phyloP scores from a whole-genome alignment of 2,113 vertebrate species.

The Stegastes partitus region DNA sequence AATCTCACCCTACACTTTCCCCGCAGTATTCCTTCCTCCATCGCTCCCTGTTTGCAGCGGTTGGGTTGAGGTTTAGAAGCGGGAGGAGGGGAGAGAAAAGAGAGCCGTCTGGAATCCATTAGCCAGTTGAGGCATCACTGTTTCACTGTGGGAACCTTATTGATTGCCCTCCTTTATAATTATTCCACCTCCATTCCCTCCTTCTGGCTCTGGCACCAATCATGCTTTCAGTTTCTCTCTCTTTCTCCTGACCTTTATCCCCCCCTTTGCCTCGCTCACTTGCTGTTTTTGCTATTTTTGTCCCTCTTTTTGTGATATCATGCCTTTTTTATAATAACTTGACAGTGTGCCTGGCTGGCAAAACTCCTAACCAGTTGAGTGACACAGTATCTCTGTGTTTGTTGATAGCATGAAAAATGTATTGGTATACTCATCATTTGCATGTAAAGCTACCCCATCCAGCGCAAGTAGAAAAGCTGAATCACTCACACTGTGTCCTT shows the following conservation, averaged over 20 bases:
- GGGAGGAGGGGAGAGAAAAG: conserved; percentile 18
- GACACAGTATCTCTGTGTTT: conserved; percentile 28
- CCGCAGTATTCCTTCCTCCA: conserved; percentile 40
- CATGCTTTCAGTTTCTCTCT: conserved; percentile 38
- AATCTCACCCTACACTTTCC: conserved; percentile 41
- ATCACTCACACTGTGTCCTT: not conserved
- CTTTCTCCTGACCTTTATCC: conserved; percentile 22
- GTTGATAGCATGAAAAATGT: conserved; percentile 25
- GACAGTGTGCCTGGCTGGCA: not conserved
- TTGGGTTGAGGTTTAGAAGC: conserved; percentile 36
- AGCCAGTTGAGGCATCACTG: conserved; percentile 78
- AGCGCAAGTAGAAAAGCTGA: conserved; percentile 13
- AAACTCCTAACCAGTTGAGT: not conserved
- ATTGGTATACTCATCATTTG: conserved; percentile 46
- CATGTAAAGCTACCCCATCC: conserved; percentile 45
- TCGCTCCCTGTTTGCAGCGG: conserved; percentile 33
- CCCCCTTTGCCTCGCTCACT: not conserved
- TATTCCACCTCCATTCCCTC: conserved; percentile 74
- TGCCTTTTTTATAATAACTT: conserved; percentile 9
- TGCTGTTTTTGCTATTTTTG: conserved; percentile 3
- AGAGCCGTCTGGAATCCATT: conserved; percentile 83
- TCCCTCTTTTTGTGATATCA: conserved; percentile 1
- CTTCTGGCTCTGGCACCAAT: conserved; percentile 60
- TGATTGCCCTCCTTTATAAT: conserved; percentile 84
- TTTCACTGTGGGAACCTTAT: conserved; percentile 87